These are phyloP conservation scores for Lepeophtheirus salmonis DNA, from an alignment of 1,140 invertebrate genomes.

Conservation along the genomic window DNA sequence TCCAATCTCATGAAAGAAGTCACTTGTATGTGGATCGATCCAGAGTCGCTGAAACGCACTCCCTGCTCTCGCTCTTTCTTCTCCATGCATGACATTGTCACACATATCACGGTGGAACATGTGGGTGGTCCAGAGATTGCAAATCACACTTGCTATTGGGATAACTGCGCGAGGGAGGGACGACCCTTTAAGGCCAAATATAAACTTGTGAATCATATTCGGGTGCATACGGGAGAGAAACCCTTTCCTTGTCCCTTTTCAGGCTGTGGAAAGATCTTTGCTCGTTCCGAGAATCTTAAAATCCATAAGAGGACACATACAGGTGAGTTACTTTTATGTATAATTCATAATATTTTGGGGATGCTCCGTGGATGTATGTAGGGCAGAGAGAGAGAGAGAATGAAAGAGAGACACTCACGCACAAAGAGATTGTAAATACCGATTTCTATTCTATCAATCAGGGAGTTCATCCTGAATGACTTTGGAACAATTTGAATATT, in stretches of 20 bases:
- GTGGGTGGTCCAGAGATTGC: conserved; percentile 87
- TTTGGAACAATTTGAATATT: too few relatives aligned
- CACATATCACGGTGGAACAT: conserved; percentile 86
- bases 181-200: conserved; percentile 97
- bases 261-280: conserved; percentile 89
- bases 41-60: conserved; percentile 55
- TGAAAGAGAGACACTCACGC: too few relatives aligned
- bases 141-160: conserved; percentile 88
- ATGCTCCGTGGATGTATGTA: too few relatives aligned
- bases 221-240: conserved; percentile 96
- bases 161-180: conserved; percentile 71
- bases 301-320: conserved; percentile 82
- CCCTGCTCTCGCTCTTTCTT: conserved; percentile 79
- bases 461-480: too few relatives aligned
- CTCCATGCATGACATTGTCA: conserved; percentile 84
- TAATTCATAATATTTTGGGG: too few relatives aligned
- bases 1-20: conserved; percentile 32
- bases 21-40: conserved; percentile 59
- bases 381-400: too few relatives aligned
- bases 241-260: conserved; percentile 92
- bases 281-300: conserved; percentile 88
- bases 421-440: too few relatives aligned
- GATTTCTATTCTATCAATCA: too few relatives aligned
- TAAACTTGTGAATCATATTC: conserved; percentile 94
- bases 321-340: conserved; percentile 35